phyloP scores from a whole-genome alignment of 2,797 vertebrate species.

The Discoglossus pictus region DNA sequence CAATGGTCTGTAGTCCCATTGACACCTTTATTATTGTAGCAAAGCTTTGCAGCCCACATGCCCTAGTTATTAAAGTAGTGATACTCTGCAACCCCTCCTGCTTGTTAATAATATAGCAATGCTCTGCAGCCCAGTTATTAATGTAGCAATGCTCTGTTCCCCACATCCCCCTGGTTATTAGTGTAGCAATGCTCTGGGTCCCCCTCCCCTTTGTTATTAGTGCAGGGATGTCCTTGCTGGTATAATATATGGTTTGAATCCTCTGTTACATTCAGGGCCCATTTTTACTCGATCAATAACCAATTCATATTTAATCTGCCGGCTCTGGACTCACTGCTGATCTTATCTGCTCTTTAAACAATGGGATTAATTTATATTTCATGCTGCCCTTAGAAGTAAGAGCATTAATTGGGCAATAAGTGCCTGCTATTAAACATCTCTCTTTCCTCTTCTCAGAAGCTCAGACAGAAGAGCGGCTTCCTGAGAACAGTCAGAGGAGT shows the following conservation, averaged over 20 bases:
- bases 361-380: constrained; percentile 47
- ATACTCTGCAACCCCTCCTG: no score
- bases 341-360: constrained; percentile 49
- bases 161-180: no score
- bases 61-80: no score
- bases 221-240: not conserved
- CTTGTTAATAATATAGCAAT: no score
- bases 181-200: no score
- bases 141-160: no score
- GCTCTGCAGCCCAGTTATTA: no score
- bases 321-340: constrained; percentile 23
- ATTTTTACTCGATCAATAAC: constrained; percentile 45
- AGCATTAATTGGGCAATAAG: constrained; percentile 44
- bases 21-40: no score
- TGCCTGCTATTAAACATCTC: constrained; percentile 37
- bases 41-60: no score
- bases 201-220: no score
- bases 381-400: constrained; percentile 33
- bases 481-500: constrained; percentile 22
- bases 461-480: constrained; percentile 27
- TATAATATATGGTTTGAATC: constrained; percentile 15
- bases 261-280: constrained; percentile 24
- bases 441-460: constrained; percentile 43
- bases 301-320: constrained; percentile 46
- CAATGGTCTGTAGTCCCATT: no score